Evolutionary conservation across 2,888 invertebrate species (phyloP).

Genomic region (Temnothorax rugatulus): DNA sequence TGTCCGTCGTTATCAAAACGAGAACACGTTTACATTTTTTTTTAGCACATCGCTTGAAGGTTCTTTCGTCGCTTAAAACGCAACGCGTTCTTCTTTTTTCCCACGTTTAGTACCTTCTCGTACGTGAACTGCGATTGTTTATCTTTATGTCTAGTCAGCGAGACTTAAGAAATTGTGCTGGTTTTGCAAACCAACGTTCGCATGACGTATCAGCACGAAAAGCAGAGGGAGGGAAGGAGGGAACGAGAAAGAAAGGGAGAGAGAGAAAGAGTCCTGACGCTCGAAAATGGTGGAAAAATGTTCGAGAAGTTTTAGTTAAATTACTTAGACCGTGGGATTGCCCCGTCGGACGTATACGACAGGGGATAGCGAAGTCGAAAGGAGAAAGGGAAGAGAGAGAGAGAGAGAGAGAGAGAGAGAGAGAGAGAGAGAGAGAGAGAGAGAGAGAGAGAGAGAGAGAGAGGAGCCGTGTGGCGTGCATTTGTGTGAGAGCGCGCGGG

Average conservation of each 20-base stretch:
- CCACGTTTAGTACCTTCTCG: background rate
- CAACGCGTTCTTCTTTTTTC: slow-evolving; percentile 10
- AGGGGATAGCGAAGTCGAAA: slow-evolving; percentile 45
- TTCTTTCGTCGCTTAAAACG: background rate
- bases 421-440: slow-evolving; percentile 9
- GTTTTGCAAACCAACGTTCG: slow-evolving; percentile 73
- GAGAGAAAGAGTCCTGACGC: slow-evolving; percentile 42
- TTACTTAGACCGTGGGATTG: slow-evolving; percentile 83
- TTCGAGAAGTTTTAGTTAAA: slow-evolving; percentile 83
- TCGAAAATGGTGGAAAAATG: slow-evolving; percentile 73
- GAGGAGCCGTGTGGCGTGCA: background rate
- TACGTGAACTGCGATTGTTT: background rate
- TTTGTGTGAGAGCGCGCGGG: slow-evolving; percentile 52
- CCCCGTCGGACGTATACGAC: slow-evolving; percentile 61
- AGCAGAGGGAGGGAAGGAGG: background rate
- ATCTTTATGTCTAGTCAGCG: slow-evolving; percentile 7
- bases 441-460: slow-evolving; percentile 11
- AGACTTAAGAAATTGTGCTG: slow-evolving; percentile 23
- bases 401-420: slow-evolving; percentile 31
- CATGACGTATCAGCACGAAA: slow-evolving; percentile 67
- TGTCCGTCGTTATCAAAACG: background rate
- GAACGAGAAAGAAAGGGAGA: slow-evolving; percentile 44
- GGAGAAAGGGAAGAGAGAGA: slow-evolving; percentile 36
- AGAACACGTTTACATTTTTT: slow-evolving; percentile 16
- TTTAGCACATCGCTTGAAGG: background rate